Evolutionary conservation across 2,888 invertebrate genomes (phyloP), one percentile per base, ranked within the genome.

Genomic region (Cataglyphis cursor): DNA sequence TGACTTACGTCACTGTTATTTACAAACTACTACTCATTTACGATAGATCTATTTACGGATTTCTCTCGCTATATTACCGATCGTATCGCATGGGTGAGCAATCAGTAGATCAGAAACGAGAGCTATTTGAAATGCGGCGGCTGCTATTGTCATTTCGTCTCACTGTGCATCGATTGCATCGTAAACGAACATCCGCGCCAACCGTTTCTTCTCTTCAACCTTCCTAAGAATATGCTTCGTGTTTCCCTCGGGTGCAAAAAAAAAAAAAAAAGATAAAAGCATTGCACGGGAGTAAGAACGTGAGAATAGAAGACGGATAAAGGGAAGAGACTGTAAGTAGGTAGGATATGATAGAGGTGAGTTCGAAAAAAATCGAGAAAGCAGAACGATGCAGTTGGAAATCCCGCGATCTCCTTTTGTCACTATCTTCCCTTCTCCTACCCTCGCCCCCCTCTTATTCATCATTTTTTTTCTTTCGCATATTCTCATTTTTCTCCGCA

Each of bases 281-380:
- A 80, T 44, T 28, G 57, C 24, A 31, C 31, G 44, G 21, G 41
- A 59, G 64, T 59, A 44, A 48, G 61, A 57, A 57, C 15, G 41
- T 57, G 62, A 70, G 59, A 80, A 74, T 44, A 73, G 51, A 28
- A 73, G 44, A 38, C 54, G 66, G 28, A 59, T 54, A 81, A 80
- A 75, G 72, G 59, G 68, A 72, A 31, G 54, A 80, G 65, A 41
- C 35, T 38, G 59, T 28, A 66, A 64, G 24, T 51, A 78, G 31
- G 15, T 62, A 59, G 31, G 48, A 38, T 31, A 51, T 62, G 66
- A 81, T 24, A 80, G 68, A 74, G 66, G 57, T 72, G 86, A 81
- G 78, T 88, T 86, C 51, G 78, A 81, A 86, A 88, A 88, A 86
- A 86, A 84, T 84, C 86, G 88, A 82, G 82, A 82, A 48, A 75